Conservation (phyloP, 2,797 vertebrate species). For the Malacoctenus gilli region DNA sequence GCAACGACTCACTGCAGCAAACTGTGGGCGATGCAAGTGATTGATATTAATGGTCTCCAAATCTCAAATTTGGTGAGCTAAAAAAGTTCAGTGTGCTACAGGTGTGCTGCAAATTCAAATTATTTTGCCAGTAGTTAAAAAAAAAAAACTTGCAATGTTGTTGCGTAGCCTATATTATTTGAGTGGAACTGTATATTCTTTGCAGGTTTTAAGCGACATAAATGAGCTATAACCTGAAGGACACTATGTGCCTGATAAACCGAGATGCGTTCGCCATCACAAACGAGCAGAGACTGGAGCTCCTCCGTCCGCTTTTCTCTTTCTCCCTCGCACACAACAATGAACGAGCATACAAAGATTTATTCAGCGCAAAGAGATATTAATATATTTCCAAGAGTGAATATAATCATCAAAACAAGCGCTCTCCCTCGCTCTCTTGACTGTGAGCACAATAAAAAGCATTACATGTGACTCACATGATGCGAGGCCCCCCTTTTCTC, state of each 20-base stretch:
- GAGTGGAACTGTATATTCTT: not conserved
- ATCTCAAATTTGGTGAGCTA: too few species aligned
- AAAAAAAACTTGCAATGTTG: too few species aligned
- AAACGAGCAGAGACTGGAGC: not conserved
- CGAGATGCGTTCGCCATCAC: not conserved
- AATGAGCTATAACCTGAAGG: not conserved
- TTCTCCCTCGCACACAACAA: not conserved
- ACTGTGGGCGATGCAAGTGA: too few species aligned
- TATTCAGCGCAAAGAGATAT: conserved; percentile 54
- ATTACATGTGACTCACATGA: conserved; percentile 73
- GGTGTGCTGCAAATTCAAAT: too few species aligned
- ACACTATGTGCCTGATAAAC: too few species aligned
- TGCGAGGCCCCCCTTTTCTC: conserved; percentile 49
- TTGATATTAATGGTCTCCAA: too few species aligned
- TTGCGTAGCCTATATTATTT: too few species aligned
- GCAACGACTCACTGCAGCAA: too few species aligned
- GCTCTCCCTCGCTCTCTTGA: conserved; percentile 32
- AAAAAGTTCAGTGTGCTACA: too few species aligned
- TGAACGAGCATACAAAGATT: conserved; percentile 7
- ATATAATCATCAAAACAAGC: conserved; percentile 73
- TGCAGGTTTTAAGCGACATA: not conserved
- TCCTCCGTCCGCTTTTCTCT: not conserved
- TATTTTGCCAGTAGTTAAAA: too few species aligned
- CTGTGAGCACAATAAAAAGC: conserved; percentile 62
- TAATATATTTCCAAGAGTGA: conserved; percentile 65